phyloP scores from a whole-genome alignment of 2,888 invertebrate genomes.

The Holacanthella duospinosa region DNA sequence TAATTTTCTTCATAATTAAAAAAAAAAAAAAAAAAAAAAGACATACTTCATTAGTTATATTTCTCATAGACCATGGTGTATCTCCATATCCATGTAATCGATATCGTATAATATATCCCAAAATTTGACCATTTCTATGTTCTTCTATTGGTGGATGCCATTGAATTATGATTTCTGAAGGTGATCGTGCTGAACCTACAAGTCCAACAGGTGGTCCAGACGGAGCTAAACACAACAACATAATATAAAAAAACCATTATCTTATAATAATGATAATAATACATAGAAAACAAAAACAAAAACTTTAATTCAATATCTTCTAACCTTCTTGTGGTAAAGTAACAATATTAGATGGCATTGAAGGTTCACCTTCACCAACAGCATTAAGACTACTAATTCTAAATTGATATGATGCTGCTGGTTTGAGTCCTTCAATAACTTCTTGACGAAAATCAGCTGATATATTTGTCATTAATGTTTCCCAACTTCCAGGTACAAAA shows the following conservation, averaged over 20 bases:
- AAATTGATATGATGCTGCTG: slow-evolving; percentile 92
- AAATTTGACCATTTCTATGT: slow-evolving; percentile 85
- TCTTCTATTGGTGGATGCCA: slow-evolving; percentile 94
- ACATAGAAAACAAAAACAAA: too few species aligned
- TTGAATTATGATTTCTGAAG: slow-evolving; percentile 89
- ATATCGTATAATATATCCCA: slow-evolving; percentile 87
- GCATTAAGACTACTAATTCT: slow-evolving; percentile 92
- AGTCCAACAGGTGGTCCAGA: slow-evolving; percentile 91
- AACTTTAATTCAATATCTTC: slow-evolving; percentile 35
- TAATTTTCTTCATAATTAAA: too few species aligned
- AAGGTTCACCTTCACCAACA: slow-evolving; percentile 87
- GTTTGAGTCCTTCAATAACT: slow-evolving; percentile 72
- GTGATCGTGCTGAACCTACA: slow-evolving; percentile 85
- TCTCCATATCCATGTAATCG: slow-evolving; percentile 82
- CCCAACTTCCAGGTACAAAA: slow-evolving; percentile 49
- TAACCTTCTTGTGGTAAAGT: slow-evolving; percentile 93
- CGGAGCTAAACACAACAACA: slow-evolving; percentile 56
- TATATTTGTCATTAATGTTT: slow-evolving; percentile 75
- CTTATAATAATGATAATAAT: too few species aligned
- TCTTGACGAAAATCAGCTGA: slow-evolving; percentile 68
- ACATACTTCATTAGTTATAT: slow-evolving; percentile 75
- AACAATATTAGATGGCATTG: slow-evolving; percentile 77
- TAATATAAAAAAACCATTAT: slow-evolving; percentile 31
- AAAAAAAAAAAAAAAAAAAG: too few species aligned
- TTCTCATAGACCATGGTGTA: slow-evolving; percentile 81